Evolutionary conservation across 1,140 invertebrate species (phyloP).

Genomic region (Cydia pomonella): DNA sequence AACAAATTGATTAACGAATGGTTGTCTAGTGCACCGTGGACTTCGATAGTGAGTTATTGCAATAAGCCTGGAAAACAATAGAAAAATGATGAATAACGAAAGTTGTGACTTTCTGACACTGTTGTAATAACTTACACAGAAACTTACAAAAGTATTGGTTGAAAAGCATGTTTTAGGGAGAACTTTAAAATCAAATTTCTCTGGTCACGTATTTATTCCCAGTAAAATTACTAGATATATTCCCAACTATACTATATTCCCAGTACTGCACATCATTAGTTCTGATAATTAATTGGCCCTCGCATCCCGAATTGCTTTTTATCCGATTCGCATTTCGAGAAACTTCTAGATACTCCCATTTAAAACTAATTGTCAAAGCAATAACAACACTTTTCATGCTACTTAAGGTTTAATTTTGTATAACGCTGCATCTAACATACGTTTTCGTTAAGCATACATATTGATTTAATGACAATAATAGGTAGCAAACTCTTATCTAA

Average conservation of each 20-base stretch:
- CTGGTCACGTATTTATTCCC: too few species aligned
- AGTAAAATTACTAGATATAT: too few species aligned
- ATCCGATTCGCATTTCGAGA: background rate
- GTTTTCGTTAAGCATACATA: background rate
- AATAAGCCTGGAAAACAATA: too few species aligned
- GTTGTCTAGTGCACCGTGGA: too few species aligned
- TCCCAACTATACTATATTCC: background rate
- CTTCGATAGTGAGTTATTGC: too few species aligned
- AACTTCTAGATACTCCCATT: background rate
- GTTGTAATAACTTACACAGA: too few species aligned
- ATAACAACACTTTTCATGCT: background rate
- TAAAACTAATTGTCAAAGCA: background rate
- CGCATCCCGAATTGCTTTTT: slow-evolving; percentile 6
- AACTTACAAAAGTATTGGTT: too few species aligned
- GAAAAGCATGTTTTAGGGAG: too few species aligned
- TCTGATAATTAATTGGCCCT: slow-evolving; percentile 17
- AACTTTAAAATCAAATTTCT: too few species aligned
- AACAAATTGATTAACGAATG: too few species aligned
- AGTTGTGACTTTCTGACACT: too few species aligned
- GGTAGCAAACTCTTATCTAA: background rate
- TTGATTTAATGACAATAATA: background rate
- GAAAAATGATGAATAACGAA: too few species aligned
- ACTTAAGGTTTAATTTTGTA: background rate
- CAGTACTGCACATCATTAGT: background rate
- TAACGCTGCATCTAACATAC: background rate